Evolutionary conservation across 2,113 vertebrate species (phyloP).

Genomic region (Poecile atricapillus): DNA sequence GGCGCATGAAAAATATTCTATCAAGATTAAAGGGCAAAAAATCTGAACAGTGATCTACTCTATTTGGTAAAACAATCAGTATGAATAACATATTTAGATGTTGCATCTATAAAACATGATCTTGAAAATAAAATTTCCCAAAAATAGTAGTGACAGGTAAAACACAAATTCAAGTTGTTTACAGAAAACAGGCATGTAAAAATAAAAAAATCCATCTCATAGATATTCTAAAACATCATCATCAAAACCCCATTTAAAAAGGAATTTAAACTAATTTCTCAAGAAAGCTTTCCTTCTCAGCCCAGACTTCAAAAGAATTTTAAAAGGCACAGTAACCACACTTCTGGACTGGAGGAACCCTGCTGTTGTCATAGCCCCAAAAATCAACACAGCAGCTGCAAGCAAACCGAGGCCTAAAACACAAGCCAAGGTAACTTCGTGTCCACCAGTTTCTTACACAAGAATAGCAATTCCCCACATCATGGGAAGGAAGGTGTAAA

Average conservation of each 20-base stretch:
- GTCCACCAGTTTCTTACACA: neutral
- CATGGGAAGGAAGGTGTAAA: neutral
- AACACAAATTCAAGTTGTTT: neutral
- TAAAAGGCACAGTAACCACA: neutral
- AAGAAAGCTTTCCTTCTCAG: neutral
- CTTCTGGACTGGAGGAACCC: neutral
- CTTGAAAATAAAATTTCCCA: neutral
- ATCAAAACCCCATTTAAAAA: neutral
- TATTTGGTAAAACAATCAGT: neutral
- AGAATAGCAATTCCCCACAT: accelerated
- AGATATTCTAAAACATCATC: neutral
- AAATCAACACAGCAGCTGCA: neutral
- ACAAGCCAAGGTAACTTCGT: neutral
- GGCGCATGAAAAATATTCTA: neutral
- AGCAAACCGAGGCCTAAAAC: accelerated
- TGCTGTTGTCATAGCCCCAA: neutral
- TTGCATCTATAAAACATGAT: neutral
- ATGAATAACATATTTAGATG: neutral
- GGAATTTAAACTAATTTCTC: neutral
- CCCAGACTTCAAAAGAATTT: neutral
- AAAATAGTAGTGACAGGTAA: neutral
- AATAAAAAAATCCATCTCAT: neutral
- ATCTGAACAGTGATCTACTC: accelerated
- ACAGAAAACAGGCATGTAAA: neutral
- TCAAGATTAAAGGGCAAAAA: neutral